Conservation (phyloP, 1,140 invertebrate genomes). For the Patella vulgata region DNA sequence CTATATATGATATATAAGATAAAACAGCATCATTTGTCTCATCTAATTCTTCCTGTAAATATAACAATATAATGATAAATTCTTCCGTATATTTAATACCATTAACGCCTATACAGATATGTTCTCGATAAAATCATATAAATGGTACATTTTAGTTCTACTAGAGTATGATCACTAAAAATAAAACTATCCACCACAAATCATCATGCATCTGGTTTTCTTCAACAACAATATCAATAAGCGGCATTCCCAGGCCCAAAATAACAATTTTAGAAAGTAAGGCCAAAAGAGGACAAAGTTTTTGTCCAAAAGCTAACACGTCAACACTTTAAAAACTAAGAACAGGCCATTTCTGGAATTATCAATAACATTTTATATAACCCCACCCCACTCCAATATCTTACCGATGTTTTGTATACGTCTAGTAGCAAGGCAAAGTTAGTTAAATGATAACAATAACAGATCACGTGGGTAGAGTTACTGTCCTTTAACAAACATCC, state of each 20-base stretch:
- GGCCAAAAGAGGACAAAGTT: too few species aligned
- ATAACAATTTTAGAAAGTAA: too few species aligned
- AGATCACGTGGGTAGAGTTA: slow-evolving; percentile 90
- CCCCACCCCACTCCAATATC: too few species aligned
- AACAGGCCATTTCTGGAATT: too few species aligned
- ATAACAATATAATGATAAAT: not conserved
- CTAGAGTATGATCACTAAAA: not conserved
- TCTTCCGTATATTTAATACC: not conserved
- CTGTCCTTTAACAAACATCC: slow-evolving; percentile 84
- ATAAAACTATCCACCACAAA: not conserved
- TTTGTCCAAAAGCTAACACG: too few species aligned
- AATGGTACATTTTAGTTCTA: not conserved
- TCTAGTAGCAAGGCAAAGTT: slow-evolving; percentile 84
- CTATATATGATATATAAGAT: slow-evolving; percentile 54
- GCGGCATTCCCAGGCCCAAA: too few species aligned
- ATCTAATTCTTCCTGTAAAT: slow-evolving; percentile 41
- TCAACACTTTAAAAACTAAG: too few species aligned
- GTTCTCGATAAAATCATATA: not conserved
- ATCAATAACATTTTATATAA: too few species aligned
- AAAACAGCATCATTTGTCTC: slow-evolving; percentile 37
- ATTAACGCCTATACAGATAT: too few species aligned
- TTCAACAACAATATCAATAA: too few species aligned
- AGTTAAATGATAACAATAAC: slow-evolving; percentile 92
- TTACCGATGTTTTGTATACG: slow-evolving; percentile 47
- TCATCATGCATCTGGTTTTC: too few species aligned